Percentiles rank a stretch among this genome's conserved stretches.
phyloP scores from a whole-genome alignment of 2,797 vertebrate species.

The Percopsis omiscomaycus region DNA sequence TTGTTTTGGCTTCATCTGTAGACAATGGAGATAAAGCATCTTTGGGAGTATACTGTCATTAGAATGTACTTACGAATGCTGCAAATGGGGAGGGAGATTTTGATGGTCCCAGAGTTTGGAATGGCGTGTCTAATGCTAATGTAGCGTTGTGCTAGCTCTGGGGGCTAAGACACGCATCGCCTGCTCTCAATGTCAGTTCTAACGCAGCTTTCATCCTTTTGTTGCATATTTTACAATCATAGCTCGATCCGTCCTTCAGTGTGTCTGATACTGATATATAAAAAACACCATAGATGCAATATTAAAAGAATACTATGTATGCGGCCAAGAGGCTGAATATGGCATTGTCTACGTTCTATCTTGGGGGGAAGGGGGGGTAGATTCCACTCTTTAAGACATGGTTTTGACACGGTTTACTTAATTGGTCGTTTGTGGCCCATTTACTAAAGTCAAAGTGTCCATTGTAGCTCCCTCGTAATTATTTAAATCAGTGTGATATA shows the following conservation, averaged over 20 bases:
- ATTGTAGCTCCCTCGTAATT: constrained; percentile 3
- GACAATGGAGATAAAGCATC: constrained; percentile 51
- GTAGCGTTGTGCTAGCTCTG: not conserved
- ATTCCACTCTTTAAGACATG: constrained; percentile 4
- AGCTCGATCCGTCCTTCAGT: not conserved
- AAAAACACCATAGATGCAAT: not conserved
- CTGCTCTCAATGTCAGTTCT: not conserved
- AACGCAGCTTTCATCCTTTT: not conserved
- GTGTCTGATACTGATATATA: too few relatives aligned
- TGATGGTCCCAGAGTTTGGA: constrained; percentile 28
- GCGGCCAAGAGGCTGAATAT: not conserved
- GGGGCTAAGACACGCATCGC: not conserved
- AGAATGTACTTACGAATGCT: constrained; percentile 23
- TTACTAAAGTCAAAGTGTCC: too few relatives aligned
- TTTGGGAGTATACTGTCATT: constrained; percentile 47
- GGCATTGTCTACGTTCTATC: not conserved
- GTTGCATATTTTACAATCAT: not conserved
- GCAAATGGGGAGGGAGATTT: constrained; percentile 39
- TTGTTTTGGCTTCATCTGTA: constrained; percentile 61
- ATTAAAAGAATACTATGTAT: not conserved
- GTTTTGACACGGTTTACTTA: constrained; percentile 4
- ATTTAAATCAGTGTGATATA: not conserved
- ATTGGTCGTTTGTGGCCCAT: not conserved
- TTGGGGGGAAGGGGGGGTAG: constrained; percentile 29
- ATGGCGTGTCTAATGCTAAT: not conserved